A percentile compares a stretch with the other conserved stretches of the same genome.
These are phyloP conservation scores for Myrmecobius fasciatus DNA, from an alignment of 2,113 vertebrate genomes.

Conservation along the genomic window DNA sequence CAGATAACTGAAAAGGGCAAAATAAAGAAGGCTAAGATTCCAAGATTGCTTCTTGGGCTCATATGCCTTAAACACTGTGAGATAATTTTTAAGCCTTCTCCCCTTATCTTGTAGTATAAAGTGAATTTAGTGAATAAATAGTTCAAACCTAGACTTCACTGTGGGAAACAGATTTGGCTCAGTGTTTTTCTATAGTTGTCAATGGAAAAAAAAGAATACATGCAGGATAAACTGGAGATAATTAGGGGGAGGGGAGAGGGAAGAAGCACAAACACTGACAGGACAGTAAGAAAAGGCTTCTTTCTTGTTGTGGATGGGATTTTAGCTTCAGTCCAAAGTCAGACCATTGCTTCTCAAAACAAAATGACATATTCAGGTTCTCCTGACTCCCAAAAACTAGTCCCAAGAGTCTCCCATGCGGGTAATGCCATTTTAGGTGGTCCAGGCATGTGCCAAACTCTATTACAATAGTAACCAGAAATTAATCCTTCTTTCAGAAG, in stretches of 20 bases:
- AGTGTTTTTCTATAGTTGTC: background rate
- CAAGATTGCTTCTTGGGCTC: background rate
- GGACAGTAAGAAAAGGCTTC: no score
- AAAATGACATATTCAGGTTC: background rate
- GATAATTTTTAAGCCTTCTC: background rate
- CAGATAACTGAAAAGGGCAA: no score
- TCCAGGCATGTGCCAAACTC: background rate
- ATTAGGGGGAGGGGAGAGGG: no score
- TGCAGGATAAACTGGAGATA: no score
- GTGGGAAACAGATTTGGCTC: background rate
- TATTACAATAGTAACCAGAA: background rate
- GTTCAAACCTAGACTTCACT: background rate
- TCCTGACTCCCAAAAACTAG: background rate
- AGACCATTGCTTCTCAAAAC: background rate
- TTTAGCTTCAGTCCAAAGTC: no score
- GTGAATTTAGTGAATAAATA: background rate
- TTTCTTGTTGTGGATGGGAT: no score
- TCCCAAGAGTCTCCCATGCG: background rate
- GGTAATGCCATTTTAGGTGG: background rate
- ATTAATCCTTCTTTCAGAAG: background rate
- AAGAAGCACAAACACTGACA: no score
- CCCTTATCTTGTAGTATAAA: background rate
- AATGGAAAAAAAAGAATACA: background rate
- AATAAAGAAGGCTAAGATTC: no score
- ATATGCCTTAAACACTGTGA: background rate